Base-by-base conservation (phyloP, 2,797 vertebrate species). In the Brachyrhaphis roseni region DNA sequence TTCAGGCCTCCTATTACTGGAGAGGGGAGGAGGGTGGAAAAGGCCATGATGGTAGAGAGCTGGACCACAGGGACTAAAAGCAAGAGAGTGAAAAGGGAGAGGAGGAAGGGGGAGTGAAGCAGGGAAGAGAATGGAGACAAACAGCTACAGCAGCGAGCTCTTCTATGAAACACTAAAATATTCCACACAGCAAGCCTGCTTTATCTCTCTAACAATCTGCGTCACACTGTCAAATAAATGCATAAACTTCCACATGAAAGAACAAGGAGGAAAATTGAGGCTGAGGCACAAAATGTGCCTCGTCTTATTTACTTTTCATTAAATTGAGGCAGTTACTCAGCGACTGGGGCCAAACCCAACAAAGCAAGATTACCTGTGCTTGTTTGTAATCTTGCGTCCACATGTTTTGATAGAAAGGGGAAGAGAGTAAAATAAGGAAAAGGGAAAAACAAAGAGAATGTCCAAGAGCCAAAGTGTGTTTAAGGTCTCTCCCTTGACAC, bases 1-100 rank as follows among this genome's bases (percentile, higher is more conserved):
- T 96, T 95, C 89, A 92, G 91, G 93, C 95, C 94, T 96, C 95
- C 88, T 89, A 91, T 96, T 96, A 95, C 95, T 93, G 93, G 84
- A 46, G 68, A 12, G 41, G 13, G 68, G 64, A 75, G 23, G 80
- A 90, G 90, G 57, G 28, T 66, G 18, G 64, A 39, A 66, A 66
- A 88, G 87, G 89, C 83, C 72, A 49, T 83, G 80, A 82, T 82
- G 86, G 77, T 81, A 75, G 87, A 82, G 82, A 82, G 85, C 83
- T 88, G 87, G 89, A 88, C 86, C 86, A 84, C 84, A 89, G 85
- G 81, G 91, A 91, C 87, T 81, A 89, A 87, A 89, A 80, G 89
- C 82, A 68, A 86, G 82, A 90, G 90, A 94, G 88, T 88, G 90
- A 90, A 87, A 89, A 80, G 87, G 76, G 84, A 90, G 91, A 86